phyloP scores from a whole-genome alignment of 2,888 invertebrate genomes.

The Kryphioiulus occultus region DNA sequence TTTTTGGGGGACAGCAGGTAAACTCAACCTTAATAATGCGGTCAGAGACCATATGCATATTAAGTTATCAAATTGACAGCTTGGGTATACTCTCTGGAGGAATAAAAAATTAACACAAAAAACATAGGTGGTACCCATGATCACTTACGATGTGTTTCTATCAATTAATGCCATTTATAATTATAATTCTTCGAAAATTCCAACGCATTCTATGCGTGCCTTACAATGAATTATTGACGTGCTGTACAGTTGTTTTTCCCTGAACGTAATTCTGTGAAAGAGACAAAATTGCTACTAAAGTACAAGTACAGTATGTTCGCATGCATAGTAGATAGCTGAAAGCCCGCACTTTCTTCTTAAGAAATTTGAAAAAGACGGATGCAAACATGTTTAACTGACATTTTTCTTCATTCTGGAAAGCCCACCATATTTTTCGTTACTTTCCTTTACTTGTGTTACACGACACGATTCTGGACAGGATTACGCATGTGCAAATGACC shows the following conservation, averaged over 20 bases:
- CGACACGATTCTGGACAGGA: no score
- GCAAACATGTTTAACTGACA: no score
- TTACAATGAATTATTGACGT: not conserved
- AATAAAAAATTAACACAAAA: not conserved
- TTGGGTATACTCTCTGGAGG: not conserved
- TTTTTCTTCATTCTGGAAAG: no score
- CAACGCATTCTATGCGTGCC: not conserved
- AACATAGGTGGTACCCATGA: not conserved
- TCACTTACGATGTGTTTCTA: not conserved
- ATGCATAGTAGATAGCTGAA: no score
- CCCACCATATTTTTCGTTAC: no score
- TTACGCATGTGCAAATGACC: no score
- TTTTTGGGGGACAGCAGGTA: not conserved
- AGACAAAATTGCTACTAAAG: no score
- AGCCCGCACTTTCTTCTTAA: no score
- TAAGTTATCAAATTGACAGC: slow-evolving; percentile 15
- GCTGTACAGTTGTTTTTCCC: not conserved
- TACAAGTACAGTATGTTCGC: no score
- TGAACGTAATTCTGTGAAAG: no score
- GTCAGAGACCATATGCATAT: not conserved
- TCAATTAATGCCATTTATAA: not conserved
- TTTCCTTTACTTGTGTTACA: no score
- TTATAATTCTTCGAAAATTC: not conserved
- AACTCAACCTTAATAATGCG: not conserved
- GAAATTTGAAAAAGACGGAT: no score